A percentile compares a stretch with the other conserved stretches of the same genome.
Conservation (phyloP, 1,140 invertebrate genomes). For the Drosophila micromelanica region DNA sequence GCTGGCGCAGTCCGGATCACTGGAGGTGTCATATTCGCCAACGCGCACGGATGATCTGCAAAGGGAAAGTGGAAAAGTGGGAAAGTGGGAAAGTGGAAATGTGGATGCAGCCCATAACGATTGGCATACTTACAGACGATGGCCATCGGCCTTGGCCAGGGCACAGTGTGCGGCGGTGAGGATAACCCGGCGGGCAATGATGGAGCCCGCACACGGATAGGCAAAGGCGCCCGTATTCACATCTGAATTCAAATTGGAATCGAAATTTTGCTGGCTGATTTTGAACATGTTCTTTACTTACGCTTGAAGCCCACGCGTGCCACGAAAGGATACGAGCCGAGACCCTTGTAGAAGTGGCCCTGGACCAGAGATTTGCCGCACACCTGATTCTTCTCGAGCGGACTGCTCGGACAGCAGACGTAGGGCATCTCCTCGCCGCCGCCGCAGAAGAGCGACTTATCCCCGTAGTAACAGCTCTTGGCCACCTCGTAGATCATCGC, state of each 20-base stretch:
- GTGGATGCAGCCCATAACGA: too few relatives aligned
- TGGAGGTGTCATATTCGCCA: conserved; percentile 87
- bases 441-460: conserved; percentile 82
- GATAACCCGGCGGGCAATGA: conserved; percentile 86
- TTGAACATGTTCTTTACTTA: too few relatives aligned
- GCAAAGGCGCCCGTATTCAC: conserved; percentile 86
- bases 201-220: conserved; percentile 89
- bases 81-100: too few relatives aligned
- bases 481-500: conserved; percentile 80
- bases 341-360: conserved; percentile 87
- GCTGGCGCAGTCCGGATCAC: conserved; percentile 88
- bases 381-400: conserved; percentile 79
- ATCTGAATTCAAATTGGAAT: conserved; percentile 85
- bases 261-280: too few relatives aligned
- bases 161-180: conserved; percentile 90
- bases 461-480: conserved; percentile 79
- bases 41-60: conserved; percentile 86
- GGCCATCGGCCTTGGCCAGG: conserved; percentile 88
- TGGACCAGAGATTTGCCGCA: conserved; percentile 88
- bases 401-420: conserved; percentile 83
- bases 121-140: conserved; percentile 86
- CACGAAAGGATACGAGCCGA: conserved; percentile 89
- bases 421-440: conserved; percentile 79
- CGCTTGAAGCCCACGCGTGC: conserved; percentile 88
- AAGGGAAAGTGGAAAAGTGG: conserved; percentile 60